Conservation (phyloP, 2,888 invertebrate species). For the Crossocerus cetratus region DNA sequence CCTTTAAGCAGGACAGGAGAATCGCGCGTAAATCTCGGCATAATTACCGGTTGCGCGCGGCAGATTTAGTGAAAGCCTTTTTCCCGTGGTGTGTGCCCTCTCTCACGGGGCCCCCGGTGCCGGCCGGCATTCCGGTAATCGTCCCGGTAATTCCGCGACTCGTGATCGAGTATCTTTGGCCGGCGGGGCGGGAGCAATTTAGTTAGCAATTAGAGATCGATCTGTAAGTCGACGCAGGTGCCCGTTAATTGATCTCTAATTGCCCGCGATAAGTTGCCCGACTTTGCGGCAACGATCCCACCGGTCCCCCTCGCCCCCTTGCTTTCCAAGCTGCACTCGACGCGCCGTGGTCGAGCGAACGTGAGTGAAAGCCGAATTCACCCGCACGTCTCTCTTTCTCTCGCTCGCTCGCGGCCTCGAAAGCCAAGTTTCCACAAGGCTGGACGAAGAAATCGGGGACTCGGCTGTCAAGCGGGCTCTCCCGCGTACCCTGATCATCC, state of each 20-base stretch:
- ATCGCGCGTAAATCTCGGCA: no score
- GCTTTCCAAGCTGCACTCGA: background rate
- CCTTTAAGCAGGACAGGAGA: no score
- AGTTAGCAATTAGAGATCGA: conserved; percentile 55
- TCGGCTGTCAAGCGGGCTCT: no score
- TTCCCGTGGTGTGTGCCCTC: no score
- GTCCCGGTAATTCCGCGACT: conserved; percentile 38
- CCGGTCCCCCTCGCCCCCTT: background rate
- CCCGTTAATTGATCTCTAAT: conserved; percentile 61
- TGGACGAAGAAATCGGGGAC: no score
- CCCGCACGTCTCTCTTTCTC: no score
- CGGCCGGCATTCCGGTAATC: conserved; percentile 32
- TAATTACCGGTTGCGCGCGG: no score
- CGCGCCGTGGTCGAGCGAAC: conserved; percentile 18
- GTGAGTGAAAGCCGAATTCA: conserved; percentile 32
- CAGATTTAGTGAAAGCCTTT: no score
- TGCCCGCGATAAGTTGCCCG: conserved; percentile 56
- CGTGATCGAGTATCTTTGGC: conserved; percentile 47
- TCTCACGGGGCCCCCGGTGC: no score
- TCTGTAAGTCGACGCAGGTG: conserved; percentile 50
- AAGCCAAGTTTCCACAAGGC: background rate
- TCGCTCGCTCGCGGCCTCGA: no score
- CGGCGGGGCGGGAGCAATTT: conserved; percentile 29
- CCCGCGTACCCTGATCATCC: conserved; percentile 35
- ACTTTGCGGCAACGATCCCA: conserved; percentile 31